These are phyloP conservation scores for Andrena fulva DNA, from an alignment of 2,888 invertebrate species.

Conservation along the genomic window DNA sequence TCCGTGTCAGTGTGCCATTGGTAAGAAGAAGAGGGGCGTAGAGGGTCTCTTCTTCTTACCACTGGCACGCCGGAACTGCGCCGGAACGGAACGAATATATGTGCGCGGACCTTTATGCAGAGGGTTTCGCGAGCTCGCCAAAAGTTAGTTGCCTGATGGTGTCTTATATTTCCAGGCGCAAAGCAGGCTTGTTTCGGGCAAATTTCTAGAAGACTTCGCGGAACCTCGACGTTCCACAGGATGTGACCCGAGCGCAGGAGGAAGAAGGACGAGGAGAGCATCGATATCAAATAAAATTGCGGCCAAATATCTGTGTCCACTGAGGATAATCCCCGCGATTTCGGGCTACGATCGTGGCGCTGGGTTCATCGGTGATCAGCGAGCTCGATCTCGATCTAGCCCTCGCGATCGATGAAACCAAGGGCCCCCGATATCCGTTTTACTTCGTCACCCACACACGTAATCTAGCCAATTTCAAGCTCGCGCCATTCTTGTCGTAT, in stretches of 20 bases:
- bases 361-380: not conserved
- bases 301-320: not conserved
- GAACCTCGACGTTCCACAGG: not conserved
- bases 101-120: no score
- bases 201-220: slow-evolving; percentile 11
- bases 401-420: no score
- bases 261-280: not conserved
- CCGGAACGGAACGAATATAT: no score
- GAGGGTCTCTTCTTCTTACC: no score
- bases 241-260: not conserved
- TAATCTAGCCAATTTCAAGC: no score
- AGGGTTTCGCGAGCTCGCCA: no score
- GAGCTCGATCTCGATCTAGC: slow-evolving; percentile 10
- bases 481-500: slow-evolving; percentile 9
- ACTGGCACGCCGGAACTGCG: no score
- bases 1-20: no score
- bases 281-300: slow-evolving; percentile 3
- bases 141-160: not conserved
- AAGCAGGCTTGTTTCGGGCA: slow-evolving; percentile 1
- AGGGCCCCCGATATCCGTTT: no score
- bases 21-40: no score
- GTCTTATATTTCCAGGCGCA: not conserved
- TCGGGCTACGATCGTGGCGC: slow-evolving; percentile 7
- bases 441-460: no score
- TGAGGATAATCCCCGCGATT: not conserved